phyloP scores from a whole-genome alignment of 1,140 invertebrate species.

The Diabrotica undecimpunctata region DNA sequence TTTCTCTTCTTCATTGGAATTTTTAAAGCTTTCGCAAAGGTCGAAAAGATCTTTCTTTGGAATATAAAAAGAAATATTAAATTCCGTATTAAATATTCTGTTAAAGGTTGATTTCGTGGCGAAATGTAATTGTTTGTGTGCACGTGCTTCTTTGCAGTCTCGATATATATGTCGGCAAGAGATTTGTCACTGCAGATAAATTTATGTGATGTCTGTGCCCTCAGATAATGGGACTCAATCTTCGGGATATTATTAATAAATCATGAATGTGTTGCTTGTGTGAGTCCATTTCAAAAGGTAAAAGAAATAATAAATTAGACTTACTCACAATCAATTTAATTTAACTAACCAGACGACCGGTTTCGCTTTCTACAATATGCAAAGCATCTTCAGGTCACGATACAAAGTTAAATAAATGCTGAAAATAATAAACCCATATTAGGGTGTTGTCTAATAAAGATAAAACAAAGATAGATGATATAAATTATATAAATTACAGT shows the following conservation, averaged over 20 bases:
- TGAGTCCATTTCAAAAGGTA: no score
- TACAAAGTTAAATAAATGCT: no score
- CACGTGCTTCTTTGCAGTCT: conserved; percentile 25
- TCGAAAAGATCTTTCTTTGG: conserved; percentile 47
- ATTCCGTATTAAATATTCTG: conserved; percentile 34
- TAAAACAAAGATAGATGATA: no score
- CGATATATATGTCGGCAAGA: conserved; percentile 33
- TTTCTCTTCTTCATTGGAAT: conserved; percentile 34
- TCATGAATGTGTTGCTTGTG: no score
- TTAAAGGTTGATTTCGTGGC: conserved; percentile 18
- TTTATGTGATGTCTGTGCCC: conserved; percentile 23
- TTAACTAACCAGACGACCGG: no score
- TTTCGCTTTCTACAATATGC: no score
- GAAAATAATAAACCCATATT: no score
- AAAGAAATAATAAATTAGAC: no score
- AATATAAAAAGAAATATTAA: conserved; percentile 27
- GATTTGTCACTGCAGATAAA: conserved; percentile 24
- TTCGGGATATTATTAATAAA: conserved; percentile 30
- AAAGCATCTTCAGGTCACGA: no score
- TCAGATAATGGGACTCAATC: conserved; percentile 31
- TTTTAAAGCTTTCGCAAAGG: conserved; percentile 38
- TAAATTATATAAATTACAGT: no score
- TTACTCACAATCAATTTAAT: no score
- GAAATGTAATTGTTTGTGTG: conserved; percentile 12
- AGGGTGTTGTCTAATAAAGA: no score